Conservation (phyloP, 2,113 vertebrate species). For the Aldabrachelys gigantea region DNA sequence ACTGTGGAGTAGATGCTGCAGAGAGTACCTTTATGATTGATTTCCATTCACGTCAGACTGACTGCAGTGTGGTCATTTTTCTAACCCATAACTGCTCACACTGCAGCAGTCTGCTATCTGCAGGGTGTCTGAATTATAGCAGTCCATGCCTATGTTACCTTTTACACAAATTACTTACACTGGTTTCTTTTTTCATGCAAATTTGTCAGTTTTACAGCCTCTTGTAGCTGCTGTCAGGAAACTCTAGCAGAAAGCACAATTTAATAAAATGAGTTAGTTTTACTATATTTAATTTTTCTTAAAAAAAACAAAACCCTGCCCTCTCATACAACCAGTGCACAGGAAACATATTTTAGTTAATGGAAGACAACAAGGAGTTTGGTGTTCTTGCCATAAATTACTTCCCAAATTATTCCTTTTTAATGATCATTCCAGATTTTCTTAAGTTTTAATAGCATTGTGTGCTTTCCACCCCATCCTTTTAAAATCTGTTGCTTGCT, state of each 20-base stretch:
- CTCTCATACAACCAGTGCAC: conserved; percentile 56
- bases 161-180: conserved; percentile 91
- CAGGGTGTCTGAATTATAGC: conserved; percentile 87
- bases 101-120: conserved; percentile 81
- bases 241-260: conserved; percentile 79
- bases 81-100: conserved; percentile 81
- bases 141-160: conserved; percentile 83
- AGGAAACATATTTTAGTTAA: conserved; percentile 74
- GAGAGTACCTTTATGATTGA: conserved; percentile 90
- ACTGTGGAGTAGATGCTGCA: conserved; percentile 82
- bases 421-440: conserved; percentile 76
- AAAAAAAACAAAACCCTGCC: conserved; percentile 34
- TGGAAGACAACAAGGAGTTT: conserved; percentile 73
- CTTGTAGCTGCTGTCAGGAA: conserved; percentile 83
- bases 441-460: conserved; percentile 65
- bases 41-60: conserved; percentile 90
- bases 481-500: conserved; percentile 70
- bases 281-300: conserved; percentile 75
- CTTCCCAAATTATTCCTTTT: conserved; percentile 76
- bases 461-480: conserved; percentile 56
- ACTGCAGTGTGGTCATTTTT: conserved; percentile 90
- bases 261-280: conserved; percentile 86
- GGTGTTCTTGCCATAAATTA: conserved; percentile 76
- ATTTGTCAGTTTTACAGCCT: conserved; percentile 87
- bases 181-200: conserved; percentile 88